Base-by-base conservation (phyloP, 2,888 invertebrate genomes). In the Hetaerina titia region DNA sequence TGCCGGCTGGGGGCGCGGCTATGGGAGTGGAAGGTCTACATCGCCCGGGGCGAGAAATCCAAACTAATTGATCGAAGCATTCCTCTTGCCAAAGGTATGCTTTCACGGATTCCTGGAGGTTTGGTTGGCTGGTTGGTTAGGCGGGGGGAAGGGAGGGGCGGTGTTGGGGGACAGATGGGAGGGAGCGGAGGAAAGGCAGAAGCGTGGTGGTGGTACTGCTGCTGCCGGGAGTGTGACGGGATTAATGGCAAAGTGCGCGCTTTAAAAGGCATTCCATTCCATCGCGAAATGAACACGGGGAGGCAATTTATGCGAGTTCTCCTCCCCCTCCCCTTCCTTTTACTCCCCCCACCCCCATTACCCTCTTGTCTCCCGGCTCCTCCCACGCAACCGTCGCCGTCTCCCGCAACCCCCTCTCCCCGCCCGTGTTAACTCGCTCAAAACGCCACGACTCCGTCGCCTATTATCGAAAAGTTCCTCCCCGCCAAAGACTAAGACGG, bases 191-290 rank as follows among this genome's bases (percentile, higher is more conserved):
- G 22, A 56, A 17, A 57, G 87, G 88, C 45, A 56, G 45, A 56
- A 19, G 19, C n/a, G 89, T 8, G 45, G n/a, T 8, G 57, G 19
- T 25, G n/a, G n/a, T 58, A 25, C 57, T 25, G n/a, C 89, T 81
- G 69, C 69, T 69, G 69, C 69, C n/a, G 69, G 69, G 69, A 69
- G 22, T 31, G 69, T 69, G 69, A 69, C 25, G 81, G 81, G 81
- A 81, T 81, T 81, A 81, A 81, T 60, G 56, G 69, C 45, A 69
- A 19, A 13, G 45, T 92, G 19, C 58, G 56, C 69, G 64, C 92
- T 63, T 81, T 92, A 92, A 69, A 69, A 92, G 92, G 92, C 25
- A 90, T 89, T 89, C 89, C 92, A 92, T 69, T 63, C 69, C 92
- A 69, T 92, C 92, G 92, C 92, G 45, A 64, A 90, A 64, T 69